Evolutionary conservation across 23 tunicate species (phyloP), one percentile per base, ranked within the genome.

Genomic region (Phallusia fumigata): DNA sequence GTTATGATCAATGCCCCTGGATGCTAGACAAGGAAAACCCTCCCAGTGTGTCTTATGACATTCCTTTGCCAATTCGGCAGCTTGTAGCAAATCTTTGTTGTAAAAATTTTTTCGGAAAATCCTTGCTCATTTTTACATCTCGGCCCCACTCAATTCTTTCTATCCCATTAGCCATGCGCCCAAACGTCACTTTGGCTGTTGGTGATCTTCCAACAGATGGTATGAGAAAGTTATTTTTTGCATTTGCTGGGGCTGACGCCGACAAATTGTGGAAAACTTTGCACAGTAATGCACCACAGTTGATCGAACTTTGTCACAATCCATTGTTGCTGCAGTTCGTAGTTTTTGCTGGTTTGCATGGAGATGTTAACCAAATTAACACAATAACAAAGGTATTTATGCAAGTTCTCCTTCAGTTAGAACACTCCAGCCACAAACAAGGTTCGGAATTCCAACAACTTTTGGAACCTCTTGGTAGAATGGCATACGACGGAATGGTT

Each of bases 1-100:
- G 86, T 15, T 74, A 44, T 74, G 86, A 83, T 34, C 86, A 83
- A 74, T 35, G 79, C 12, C 69, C 49, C 36, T 83, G 86, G 86
- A 24, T 5, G 22, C 72, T 83, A 18, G 45, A 44, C 6, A n/a
- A 30, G 0, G 44, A 44, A 74, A 52, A 53, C 13, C 86, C 86
- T 35, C 19, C 22, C 1, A 10, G 19, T 28, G 65, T 15, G 1
- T 58, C 69, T 58, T 83, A 83, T 52, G 72, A 83, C 12, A 74
- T 65, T 0, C 34, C 65, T 11, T 64, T 53, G 52, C 22, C 51
- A 1, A 50, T 83, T 18, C 64, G 30, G 6, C 36, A 83, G 22
- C 79, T 83, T 22, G 79, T 83, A 8, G 49, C 86, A 12, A 73
- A 64, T 45, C 69, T 83, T 6, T 83, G 86, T 32, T 69, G 49